A percentile compares a stretch with the other conserved stretches of the same genome.
phyloP scores from a whole-genome alignment of 1,140 invertebrate species.

The Cydia pomonella region DNA sequence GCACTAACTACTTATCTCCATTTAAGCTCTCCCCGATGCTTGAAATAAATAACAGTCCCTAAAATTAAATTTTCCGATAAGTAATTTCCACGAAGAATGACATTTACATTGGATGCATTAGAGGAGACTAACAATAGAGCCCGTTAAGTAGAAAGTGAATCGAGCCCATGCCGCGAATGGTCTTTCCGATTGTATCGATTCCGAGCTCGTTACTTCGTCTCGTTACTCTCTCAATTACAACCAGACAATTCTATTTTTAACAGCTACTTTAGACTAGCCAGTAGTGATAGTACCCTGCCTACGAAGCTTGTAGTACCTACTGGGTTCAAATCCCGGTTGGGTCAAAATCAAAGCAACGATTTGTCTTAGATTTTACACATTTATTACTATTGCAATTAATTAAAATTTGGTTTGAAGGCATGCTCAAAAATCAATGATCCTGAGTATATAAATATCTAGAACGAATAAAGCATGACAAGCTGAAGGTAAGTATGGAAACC shows the following conservation, averaged over 20 bases:
- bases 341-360: too few species aligned
- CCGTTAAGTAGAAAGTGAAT: constrained; percentile 68
- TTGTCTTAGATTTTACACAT: too few species aligned
- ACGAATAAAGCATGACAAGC: too few species aligned
- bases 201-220: constrained; percentile 53
- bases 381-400: too few species aligned
- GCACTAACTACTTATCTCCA: not conserved
- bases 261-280: not conserved
- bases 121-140: constrained; percentile 60
- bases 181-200: constrained; percentile 65
- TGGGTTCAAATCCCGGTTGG: too few species aligned
- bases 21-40: not conserved
- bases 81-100: constrained; percentile 43
- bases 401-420: too few species aligned
- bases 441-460: too few species aligned
- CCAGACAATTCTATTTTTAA: constrained; percentile 44
- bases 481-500: too few species aligned
- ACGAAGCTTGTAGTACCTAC: too few species aligned
- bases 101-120: constrained; percentile 58
- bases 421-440: too few species aligned
- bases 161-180: constrained; percentile 57
- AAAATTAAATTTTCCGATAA: constrained; percentile 36
- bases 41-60: constrained; percentile 3
- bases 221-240: constrained; percentile 60
- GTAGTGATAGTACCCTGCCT: not conserved